These are phyloP conservation scores for Ctenoplectra terminalis DNA, from an alignment of 1,140 invertebrate species.

Conservation along the genomic window DNA sequence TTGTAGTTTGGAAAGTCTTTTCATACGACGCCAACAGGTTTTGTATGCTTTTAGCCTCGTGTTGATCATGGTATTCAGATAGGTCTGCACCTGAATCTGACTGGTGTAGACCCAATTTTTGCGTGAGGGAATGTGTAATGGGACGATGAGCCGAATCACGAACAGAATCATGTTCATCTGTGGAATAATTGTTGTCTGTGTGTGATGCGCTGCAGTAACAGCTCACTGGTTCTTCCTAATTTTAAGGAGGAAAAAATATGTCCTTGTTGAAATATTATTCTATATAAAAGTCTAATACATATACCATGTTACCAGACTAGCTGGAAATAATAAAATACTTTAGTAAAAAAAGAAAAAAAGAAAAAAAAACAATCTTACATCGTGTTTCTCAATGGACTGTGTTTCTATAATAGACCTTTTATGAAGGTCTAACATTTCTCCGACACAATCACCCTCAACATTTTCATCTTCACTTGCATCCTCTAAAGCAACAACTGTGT, in stretches of 20 bases:
- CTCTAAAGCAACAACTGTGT: conserved; percentile 73
- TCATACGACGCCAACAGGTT: conserved; percentile 71
- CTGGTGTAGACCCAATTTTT: conserved; percentile 83
- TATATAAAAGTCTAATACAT: conserved; percentile 12
- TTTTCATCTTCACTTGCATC: conserved; percentile 77
- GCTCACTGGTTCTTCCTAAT: conserved; percentile 84
- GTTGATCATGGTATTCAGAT: conserved; percentile 81
- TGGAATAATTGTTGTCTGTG: conserved; percentile 87
- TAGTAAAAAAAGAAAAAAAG: background rate
- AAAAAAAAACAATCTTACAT: conserved; percentile 69
- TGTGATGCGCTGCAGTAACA: conserved; percentile 88
- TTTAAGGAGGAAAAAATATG: conserved; percentile 52
- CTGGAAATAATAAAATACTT: conserved; percentile 25
- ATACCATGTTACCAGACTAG: conserved; percentile 8
- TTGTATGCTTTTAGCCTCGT: conserved; percentile 76
- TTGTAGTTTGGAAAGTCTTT: conserved; percentile 66
- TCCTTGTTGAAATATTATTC: conserved; percentile 26
- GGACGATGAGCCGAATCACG: conserved; percentile 80
- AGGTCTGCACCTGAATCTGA: conserved; percentile 87
- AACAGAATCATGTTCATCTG: conserved; percentile 86
- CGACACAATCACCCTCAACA: conserved; percentile 74
- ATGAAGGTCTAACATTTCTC: conserved; percentile 75
- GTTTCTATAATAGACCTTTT: conserved; percentile 74
- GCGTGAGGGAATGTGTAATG: conserved; percentile 78
- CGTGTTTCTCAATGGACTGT: conserved; percentile 77